phyloP scores from a whole-genome alignment of 2,888 invertebrate genomes.

The Andricus curvator region DNA sequence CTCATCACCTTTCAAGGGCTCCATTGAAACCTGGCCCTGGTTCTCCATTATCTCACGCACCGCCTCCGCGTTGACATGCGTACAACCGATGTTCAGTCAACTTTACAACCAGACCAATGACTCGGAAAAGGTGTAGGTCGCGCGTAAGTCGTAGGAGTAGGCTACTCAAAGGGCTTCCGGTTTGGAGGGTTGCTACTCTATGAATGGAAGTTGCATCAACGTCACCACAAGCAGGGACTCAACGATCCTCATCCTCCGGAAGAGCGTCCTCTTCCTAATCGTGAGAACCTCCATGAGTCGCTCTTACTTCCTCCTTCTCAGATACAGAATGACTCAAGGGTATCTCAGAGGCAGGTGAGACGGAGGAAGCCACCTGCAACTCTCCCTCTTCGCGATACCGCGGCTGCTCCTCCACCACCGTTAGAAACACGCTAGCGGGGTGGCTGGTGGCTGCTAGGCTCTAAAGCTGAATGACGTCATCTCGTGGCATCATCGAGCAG shows the following conservation, averaged over 20 bases:
- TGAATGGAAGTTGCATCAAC: constrained; percentile 31
- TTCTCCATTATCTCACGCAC: background rate
- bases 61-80: constrained; percentile 3
- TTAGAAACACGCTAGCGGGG: constrained; percentile 50
- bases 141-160: background rate
- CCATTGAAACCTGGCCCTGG: background rate
- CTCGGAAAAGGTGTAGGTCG: constrained; percentile 26
- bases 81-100: constrained; percentile 8
- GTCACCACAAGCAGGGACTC: background rate
- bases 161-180: background rate
- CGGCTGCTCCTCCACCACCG: constrained; percentile 13
- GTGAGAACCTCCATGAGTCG: background rate
- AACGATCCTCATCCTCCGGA: background rate
- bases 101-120: constrained; percentile 11
- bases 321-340: background rate
- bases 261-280: background rate
- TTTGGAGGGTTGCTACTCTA: background rate
- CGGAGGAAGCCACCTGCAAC: constrained; percentile 19
- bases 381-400: constrained; percentile 8
- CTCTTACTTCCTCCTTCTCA: background rate
- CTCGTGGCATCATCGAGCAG: constrained; percentile 57
- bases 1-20: background rate
- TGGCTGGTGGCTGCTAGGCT: constrained; percentile 50
- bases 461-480: constrained; percentile 52
- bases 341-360: background rate